These are phyloP conservation scores for Pelodiscus sinensis DNA, from an alignment of 2,113 vertebrate genomes.

Conservation along the genomic window DNA sequence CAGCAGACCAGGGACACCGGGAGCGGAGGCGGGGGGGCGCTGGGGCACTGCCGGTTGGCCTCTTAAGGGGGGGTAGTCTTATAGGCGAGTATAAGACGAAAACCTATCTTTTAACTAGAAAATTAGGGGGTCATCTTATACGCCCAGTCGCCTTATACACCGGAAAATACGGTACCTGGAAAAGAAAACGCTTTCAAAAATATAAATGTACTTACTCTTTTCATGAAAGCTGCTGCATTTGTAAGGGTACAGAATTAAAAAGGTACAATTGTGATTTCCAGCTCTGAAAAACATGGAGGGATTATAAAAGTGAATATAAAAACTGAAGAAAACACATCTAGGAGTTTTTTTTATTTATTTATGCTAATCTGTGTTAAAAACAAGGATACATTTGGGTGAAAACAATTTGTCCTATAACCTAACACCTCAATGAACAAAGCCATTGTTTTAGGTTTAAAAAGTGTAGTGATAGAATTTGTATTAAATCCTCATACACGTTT, in stretches of 20 bases:
- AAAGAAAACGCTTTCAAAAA: background rate
- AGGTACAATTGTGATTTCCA: background rate
- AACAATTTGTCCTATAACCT: background rate
- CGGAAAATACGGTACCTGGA: too few species aligned
- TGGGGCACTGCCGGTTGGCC: too few species aligned
- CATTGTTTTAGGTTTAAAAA: background rate
- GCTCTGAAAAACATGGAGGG: background rate
- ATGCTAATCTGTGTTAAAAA: background rate
- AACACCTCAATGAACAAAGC: background rate
- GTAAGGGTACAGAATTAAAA: background rate
- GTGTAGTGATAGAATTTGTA: background rate
- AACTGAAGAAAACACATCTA: background rate
- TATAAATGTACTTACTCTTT: background rate
- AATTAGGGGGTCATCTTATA: too few species aligned
- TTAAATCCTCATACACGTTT: fast-evolving
- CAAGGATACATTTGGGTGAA: background rate
- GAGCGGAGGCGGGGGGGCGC: too few species aligned
- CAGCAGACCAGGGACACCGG: too few species aligned
- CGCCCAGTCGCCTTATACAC: too few species aligned
- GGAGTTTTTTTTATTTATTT: background rate
- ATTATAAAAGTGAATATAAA: background rate
- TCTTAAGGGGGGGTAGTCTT: too few species aligned
- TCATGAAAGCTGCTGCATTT: background rate
- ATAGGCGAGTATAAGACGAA: too few species aligned
- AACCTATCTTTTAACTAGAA: too few species aligned